Evolutionary conservation across 2,888 invertebrate genomes (phyloP), one percentile per base, ranked within the genome.

Genomic region (Gandaritis pyraliata): DNA sequence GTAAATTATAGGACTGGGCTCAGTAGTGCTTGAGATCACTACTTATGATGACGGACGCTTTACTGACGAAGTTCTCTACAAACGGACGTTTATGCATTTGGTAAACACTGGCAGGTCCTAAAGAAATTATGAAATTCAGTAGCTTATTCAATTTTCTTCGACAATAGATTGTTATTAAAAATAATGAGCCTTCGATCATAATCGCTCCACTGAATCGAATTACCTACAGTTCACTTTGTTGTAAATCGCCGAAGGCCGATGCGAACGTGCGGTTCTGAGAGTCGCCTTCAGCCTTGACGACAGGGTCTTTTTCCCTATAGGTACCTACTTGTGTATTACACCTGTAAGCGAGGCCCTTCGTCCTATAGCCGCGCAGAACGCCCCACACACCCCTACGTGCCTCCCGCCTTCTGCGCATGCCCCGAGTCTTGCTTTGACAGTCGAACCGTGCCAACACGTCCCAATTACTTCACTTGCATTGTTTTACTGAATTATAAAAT

Each of bases 311-410:
- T 58, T 41, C 47, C 30, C 38, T 66, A 67, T 63, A 58, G 50
- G 43, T 69, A 67, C 16, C 29, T 68, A 67, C 16, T 30, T 68
- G 72, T 61, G 18, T 70, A 69, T 63, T 58, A 58, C 69, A 82
- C 75, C 72, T 80, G 77, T 78, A 65, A 69, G 67, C 61, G 65
- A 70, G 70, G 69, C 77, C 82, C 83, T 85, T 83, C 86, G 85
- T 78, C 88, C 88, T 89, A 88, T 86, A 77, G 79, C 76, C 72
- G 81, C 81, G 80, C 82, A 76, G 79, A 74, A 72, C 65, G 62
- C 71, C 68, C 77, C 81, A 81, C 88, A 88, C 87, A 78, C 91
- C 89, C 87, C 84, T 81, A 64, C 90, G 85, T 73, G 90, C 92
- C 90, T 82, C 86, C 80, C 66, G 49, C 60, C 30, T 52, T 81